Evolutionary conservation across 2,797 vertebrate genomes (phyloP).

Genomic region (Gallinago stenura): DNA sequence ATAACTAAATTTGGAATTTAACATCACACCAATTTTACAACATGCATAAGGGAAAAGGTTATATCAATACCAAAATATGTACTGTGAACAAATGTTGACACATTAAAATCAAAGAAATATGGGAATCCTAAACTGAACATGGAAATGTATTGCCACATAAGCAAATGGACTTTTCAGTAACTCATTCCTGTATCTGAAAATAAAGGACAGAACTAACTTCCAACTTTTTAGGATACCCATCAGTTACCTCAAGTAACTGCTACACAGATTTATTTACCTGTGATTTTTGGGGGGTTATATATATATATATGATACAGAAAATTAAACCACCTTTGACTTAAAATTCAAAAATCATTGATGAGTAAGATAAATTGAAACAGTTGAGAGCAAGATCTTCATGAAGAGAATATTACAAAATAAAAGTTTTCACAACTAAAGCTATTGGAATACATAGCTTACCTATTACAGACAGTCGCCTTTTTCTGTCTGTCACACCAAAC

Average conservation of each 20-base stretch:
- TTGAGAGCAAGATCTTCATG: not conserved
- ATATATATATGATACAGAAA: too few species aligned
- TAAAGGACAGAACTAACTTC: not conserved
- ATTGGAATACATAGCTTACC: constrained; percentile 77
- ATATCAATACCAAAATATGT: not conserved
- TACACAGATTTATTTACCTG: not conserved
- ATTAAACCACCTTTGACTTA: not conserved
- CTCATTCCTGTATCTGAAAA: not conserved
- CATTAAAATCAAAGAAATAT: not conserved
- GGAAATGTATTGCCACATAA: not conserved
- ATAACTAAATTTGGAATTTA: not conserved
- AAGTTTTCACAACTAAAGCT: not conserved
- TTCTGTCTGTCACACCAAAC: constrained; percentile 87
- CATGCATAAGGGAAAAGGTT: not conserved
- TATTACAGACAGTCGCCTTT: constrained; percentile 85
- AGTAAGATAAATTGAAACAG: not conserved
- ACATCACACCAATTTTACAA: not conserved
- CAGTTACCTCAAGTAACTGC: not conserved
- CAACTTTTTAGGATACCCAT: not conserved
- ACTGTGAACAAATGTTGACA: not conserved
- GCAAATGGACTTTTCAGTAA: not conserved
- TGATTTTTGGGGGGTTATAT: too few species aligned
- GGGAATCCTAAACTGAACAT: not conserved
- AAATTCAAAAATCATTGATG: not conserved
- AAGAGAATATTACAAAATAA: not conserved